Evolutionary conservation across 1,140 invertebrate species (phyloP), one percentile per base, ranked within the genome.

Genomic region (Limonius californicus): DNA sequence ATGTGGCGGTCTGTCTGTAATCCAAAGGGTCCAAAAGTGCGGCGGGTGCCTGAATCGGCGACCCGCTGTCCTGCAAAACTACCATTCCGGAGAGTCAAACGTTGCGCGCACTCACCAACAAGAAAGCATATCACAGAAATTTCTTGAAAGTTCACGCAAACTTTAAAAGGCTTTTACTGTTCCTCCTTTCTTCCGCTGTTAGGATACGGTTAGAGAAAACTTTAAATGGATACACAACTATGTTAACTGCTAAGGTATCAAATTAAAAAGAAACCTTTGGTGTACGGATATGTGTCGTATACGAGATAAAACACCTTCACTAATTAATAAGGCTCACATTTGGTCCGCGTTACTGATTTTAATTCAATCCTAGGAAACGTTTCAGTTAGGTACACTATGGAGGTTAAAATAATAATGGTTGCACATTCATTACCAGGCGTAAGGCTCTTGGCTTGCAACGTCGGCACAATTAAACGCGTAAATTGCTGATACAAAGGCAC

Each of bases 1-100:
- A 87, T 68, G 88, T 86, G 68, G 88, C 86, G 66, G 86, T 84
- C 74, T 90, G 88, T 70, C 87, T 87, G 79, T 90, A 90, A 66
- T 76, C 74, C 68, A 75, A 54, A 23, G 72, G 73, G 66, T 76
- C 74, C 67, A 79, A 76, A 70, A 78, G 72, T 59, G 77, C 75
- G 69, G 75, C 75, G 57, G 72, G 72, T 63, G 77, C 77, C 72
- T 78, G 74, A 62, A 75, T 73, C 67, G 74, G 74, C 67, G 76
- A 78, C 66, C 74, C 77, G 68, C 68, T 72, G 20, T 75, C 74
- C 71, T 77, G 74, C 43, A 77, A 62, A 67, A 77, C 76, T 43
- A 77, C 76, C 76, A 77, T 77, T 47, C 65, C 53, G 35, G 2
- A 32, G 11, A 39, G 35, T 14, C 8, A 2, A 27, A 27, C 23